phyloP scores from a whole-genome alignment of 2,888 invertebrate genomes.

The Chelonus formosanus region DNA sequence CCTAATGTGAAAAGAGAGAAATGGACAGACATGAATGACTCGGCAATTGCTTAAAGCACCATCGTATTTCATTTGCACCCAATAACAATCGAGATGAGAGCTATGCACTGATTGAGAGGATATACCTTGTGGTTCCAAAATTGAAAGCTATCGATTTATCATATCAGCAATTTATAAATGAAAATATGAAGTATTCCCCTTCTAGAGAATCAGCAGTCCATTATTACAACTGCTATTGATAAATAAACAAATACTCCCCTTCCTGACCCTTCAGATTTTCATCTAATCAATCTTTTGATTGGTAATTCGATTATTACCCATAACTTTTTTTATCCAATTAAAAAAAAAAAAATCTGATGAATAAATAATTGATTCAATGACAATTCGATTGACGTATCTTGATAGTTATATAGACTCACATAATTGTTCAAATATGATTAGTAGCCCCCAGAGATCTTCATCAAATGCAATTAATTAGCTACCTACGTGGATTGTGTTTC shows the following conservation, averaged over 20 bases:
- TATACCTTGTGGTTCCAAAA: neutral
- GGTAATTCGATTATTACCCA: too few species aligned
- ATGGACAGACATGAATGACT: constrained; percentile 36
- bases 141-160: constrained; percentile 3
- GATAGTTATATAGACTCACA: constrained; percentile 15
- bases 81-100: constrained; percentile 23
- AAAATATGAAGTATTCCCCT: too few species aligned
- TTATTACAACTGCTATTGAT: too few species aligned
- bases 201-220: neutral
- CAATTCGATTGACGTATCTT: too few species aligned
- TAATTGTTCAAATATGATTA: constrained; percentile 4
- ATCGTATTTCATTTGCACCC: constrained; percentile 43
- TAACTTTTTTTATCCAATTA: too few species aligned
- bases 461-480: constrained; percentile 27
- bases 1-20: constrained; percentile 27
- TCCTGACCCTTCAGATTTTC: too few species aligned
- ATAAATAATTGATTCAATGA: too few species aligned
- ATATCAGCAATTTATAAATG: too few species aligned
- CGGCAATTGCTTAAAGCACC: constrained; percentile 38
- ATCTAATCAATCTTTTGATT: too few species aligned
- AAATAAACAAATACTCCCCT: too few species aligned
- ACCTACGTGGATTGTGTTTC: constrained; percentile 20
- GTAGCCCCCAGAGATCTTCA: constrained; percentile 23
- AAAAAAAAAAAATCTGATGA: neutral
- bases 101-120: constrained; percentile 1